Conservation (phyloP, 2,888 invertebrate species). For the Myopa testacea region DNA sequence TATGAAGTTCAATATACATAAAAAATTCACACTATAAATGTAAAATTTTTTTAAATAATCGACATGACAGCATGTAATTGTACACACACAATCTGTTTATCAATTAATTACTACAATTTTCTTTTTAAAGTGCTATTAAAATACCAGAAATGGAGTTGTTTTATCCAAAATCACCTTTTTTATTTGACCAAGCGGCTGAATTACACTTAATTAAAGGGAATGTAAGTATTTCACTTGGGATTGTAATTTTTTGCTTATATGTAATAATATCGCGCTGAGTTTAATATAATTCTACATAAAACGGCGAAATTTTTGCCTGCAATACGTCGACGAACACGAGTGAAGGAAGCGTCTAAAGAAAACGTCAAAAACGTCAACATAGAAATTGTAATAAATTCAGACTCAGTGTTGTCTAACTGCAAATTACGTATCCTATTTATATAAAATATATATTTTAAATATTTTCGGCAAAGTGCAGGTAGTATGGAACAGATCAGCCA, state of each 20-base stretch:
- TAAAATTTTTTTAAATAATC: too few relatives aligned
- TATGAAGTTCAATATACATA: not conserved
- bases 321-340: conserved; percentile 5
- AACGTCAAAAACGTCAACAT: conserved; percentile 4
- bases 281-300: not conserved
- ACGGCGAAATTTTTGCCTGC: not conserved
- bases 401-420: too few relatives aligned
- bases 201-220: conserved; percentile 63
- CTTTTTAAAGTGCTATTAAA: too few relatives aligned
- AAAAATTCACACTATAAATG: too few relatives aligned
- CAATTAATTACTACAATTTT: too few relatives aligned
- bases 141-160: conserved; percentile 50
- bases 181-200: conserved; percentile 61
- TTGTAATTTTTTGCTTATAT: conserved; percentile 8
- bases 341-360: not conserved
- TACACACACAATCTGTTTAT: not conserved
- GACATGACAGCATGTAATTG: conserved; percentile 23
- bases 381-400: conserved; percentile 7
- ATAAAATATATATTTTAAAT: too few relatives aligned
- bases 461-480: too few relatives aligned
- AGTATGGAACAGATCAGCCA: too few relatives aligned
- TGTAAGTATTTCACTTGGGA: conserved; percentile 55
- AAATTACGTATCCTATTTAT: too few relatives aligned
- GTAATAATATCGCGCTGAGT: not conserved
- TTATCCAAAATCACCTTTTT: conserved; percentile 66